Evolutionary conservation across 2,797 vertebrate genomes (phyloP).

Genomic region (Girardinus metallicus): DNA sequence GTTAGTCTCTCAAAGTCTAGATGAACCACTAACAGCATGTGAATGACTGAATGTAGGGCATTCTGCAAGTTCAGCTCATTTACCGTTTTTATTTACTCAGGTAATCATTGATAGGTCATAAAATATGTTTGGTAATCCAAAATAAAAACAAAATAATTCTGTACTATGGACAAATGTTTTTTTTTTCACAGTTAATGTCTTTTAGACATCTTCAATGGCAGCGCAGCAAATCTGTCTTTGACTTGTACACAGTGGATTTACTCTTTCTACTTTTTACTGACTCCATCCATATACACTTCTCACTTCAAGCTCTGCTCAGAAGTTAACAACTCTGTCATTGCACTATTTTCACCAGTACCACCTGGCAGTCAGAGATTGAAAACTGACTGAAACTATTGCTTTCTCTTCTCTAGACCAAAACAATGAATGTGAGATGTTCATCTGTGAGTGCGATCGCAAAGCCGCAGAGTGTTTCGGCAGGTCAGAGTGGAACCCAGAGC

Average conservation of each 20-base stretch:
- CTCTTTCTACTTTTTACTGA: neutral
- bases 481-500: conserved; percentile 57
- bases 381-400: neutral
- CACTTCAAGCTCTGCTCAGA: neutral
- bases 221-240: neutral
- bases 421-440: conserved; percentile 73
- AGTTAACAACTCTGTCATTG: neutral
- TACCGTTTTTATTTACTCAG: too few species aligned
- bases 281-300: neutral
- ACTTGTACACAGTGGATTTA: neutral
- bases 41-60: too few species aligned
- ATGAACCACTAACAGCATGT: too few species aligned
- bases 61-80: too few species aligned
- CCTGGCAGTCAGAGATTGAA: neutral
- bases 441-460: conserved; percentile 87
- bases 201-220: too few species aligned
- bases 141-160: too few species aligned
- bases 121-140: too few species aligned
- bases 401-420: conserved; percentile 75
- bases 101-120: too few species aligned
- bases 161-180: too few species aligned
- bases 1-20: too few species aligned
- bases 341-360: neutral
- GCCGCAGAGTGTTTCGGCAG: conserved; percentile 83
- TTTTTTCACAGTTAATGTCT: too few species aligned